Percentiles rank a stretch among this genome's conserved stretches.
Conservation (phyloP, 1,140 invertebrate species). For the Gyrodactylus salaris region DNA sequence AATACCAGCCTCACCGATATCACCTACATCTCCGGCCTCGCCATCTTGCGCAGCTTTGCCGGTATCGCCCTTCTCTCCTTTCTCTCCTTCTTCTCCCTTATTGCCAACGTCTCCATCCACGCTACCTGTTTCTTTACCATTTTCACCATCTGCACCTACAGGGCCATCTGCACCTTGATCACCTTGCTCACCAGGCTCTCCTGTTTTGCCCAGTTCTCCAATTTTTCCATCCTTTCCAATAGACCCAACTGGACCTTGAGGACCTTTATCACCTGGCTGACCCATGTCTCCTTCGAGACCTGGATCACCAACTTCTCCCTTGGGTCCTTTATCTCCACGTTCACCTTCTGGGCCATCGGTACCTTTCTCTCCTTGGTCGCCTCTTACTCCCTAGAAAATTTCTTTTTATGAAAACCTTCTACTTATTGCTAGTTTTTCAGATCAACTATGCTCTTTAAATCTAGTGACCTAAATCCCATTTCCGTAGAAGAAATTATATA, state of each 20-base stretch:
- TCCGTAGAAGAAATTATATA: no score
- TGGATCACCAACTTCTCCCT: not conserved
- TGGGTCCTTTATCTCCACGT: not conserved
- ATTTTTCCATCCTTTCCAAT: not conserved
- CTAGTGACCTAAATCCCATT: no score
- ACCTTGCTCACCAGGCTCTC: not conserved
- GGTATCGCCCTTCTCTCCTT: not conserved
- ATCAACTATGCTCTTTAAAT: no score
- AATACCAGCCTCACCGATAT: not conserved
- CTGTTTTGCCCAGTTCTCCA: not conserved
- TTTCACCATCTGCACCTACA: not conserved
- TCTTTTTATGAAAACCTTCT: no score
- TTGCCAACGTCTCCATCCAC: not conserved
- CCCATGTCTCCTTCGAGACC: not conserved
- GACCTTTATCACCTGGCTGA: not conserved
- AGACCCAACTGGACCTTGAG: not conserved
- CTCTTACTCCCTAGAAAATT: not conserved
- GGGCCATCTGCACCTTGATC: not conserved
- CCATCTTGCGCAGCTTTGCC: not conserved
- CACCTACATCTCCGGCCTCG: not conserved
- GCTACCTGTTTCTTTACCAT: not conserved
- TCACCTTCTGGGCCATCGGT: not conserved
- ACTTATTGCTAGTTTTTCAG: no score
- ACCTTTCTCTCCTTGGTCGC: not conserved
- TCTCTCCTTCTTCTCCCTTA: not conserved